Evolutionary conservation across 64 coral and sea anemone genomes (phyloP).

Genomic region (Catalaphyllia jardinei): DNA sequence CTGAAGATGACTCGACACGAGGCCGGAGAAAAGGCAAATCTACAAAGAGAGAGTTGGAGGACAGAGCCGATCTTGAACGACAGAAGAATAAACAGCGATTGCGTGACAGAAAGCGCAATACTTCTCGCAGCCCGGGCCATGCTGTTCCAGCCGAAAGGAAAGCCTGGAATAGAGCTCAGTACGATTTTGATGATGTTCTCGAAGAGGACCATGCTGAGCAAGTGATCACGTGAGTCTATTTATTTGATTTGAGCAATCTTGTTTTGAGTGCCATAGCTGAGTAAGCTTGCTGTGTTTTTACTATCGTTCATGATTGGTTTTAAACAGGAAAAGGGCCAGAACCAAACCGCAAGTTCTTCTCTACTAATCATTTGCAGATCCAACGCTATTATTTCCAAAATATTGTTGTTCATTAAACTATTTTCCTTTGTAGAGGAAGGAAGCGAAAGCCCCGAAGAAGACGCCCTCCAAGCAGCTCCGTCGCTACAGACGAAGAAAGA

Average conservation of each 20-base stretch:
- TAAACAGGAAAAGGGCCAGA: too few relatives aligned
- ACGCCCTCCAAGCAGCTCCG: conserved; percentile 33
- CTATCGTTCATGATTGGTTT: too few relatives aligned
- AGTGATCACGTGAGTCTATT: conserved; percentile 31
- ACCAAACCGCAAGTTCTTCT: too few relatives aligned
- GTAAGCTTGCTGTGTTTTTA: too few relatives aligned
- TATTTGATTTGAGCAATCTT: too few relatives aligned
- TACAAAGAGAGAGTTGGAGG: conserved; percentile 72
- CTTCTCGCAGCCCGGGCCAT: conserved; percentile 4
- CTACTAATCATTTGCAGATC: too few relatives aligned
- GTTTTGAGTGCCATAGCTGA: too few relatives aligned
- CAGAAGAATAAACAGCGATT: conserved; percentile 91
- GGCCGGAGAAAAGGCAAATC: conserved; percentile 57
- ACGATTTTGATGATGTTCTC: conserved; percentile 74
- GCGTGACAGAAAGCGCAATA: conserved; percentile 62
- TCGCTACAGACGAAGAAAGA: conserved; percentile 53
- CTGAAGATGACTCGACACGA: conserved; percentile 27
- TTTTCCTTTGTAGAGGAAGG: conserved; percentile 33
- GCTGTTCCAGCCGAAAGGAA: conserved; percentile 57
- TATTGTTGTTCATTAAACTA: neutral
- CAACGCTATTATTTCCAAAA: too few relatives aligned
- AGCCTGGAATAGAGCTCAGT: conserved; percentile 83
- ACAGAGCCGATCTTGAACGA: conserved; percentile 92
- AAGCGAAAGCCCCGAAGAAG: conserved; percentile 7
- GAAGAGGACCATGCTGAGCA: conserved; percentile 30